phyloP scores from a whole-genome alignment of 2,888 invertebrate species.

The Ommatoiulus sabulosus region DNA sequence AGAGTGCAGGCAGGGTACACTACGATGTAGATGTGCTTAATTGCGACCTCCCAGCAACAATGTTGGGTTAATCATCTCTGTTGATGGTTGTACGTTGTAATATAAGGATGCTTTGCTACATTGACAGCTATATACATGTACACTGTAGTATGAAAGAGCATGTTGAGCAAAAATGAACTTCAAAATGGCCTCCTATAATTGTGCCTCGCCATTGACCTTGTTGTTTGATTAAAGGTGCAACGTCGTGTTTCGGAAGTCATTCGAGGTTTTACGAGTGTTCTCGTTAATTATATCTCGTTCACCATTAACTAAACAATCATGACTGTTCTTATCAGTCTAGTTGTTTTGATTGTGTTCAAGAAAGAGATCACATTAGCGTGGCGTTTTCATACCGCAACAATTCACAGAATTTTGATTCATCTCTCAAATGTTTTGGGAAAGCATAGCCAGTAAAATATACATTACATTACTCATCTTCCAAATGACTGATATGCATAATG shows the following conservation, averaged over 20 bases:
- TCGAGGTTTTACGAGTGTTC: not conserved
- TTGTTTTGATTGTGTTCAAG: not conserved
- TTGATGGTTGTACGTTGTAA: too few relatives aligned
- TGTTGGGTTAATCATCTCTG: not conserved
- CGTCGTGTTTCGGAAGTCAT: not conserved
- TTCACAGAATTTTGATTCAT: not conserved
- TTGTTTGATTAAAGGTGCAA: not conserved
- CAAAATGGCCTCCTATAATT: not conserved
- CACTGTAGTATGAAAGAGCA: not conserved
- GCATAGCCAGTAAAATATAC: too few relatives aligned
- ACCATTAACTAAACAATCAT: not conserved
- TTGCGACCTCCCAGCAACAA: too few relatives aligned
- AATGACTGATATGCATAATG: too few relatives aligned
- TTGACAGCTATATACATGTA: too few relatives aligned
- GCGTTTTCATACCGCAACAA: not conserved
- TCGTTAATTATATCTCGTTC: not conserved
- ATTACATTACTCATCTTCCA: too few relatives aligned
- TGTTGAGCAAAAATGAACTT: not conserved
- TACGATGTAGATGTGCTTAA: too few relatives aligned
- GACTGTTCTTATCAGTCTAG: not conserved
- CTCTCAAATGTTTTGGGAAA: not conserved
- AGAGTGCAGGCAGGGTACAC: too few relatives aligned
- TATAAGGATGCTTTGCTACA: not conserved
- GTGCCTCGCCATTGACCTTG: not conserved
- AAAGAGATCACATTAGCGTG: not conserved